These are phyloP conservation scores for Lasioglossum malachurum DNA, from an alignment of 2,888 invertebrate genomes.

Conservation along the genomic window DNA sequence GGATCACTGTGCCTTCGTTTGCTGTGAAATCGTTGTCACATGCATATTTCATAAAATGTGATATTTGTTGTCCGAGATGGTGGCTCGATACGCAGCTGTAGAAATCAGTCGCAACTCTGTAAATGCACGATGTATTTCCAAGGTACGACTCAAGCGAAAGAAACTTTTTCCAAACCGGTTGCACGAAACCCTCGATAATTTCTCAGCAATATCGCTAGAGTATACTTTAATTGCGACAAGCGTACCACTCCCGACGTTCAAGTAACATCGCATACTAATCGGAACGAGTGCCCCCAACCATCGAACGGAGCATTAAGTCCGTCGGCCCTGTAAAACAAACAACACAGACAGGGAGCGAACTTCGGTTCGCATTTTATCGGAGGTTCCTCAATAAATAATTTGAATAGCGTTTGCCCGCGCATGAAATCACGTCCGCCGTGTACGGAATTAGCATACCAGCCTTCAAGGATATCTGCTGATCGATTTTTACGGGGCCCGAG, in stretches of 20 bases:
- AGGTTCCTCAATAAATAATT: neutral
- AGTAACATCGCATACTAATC: neutral
- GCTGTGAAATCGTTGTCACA: too few relatives aligned
- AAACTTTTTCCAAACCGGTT: neutral
- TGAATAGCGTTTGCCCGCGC: neutral
- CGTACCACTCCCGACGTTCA: neutral
- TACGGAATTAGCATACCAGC: conserved; percentile 3
- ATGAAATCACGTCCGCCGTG: neutral
- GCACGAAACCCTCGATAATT: neutral
- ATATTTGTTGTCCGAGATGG: too few relatives aligned
- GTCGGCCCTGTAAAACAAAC: neutral
- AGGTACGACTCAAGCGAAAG: too few relatives aligned
- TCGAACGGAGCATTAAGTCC: neutral
- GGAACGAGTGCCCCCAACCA: neutral
- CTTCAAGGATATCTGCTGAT: neutral
- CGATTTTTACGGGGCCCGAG: neutral
- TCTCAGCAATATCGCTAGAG: neutral
- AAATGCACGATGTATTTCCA: neutral
- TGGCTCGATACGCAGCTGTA: too few relatives aligned
- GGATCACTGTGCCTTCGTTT: too few relatives aligned
- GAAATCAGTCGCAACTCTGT: neutral
- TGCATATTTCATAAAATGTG: too few relatives aligned
- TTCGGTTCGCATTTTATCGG: neutral
- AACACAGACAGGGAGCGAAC: neutral
- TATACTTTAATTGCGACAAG: neutral